These are phyloP conservation scores for Columba janthina DNA, from an alignment of 2,113 vertebrate species.

Conservation along the genomic window DNA sequence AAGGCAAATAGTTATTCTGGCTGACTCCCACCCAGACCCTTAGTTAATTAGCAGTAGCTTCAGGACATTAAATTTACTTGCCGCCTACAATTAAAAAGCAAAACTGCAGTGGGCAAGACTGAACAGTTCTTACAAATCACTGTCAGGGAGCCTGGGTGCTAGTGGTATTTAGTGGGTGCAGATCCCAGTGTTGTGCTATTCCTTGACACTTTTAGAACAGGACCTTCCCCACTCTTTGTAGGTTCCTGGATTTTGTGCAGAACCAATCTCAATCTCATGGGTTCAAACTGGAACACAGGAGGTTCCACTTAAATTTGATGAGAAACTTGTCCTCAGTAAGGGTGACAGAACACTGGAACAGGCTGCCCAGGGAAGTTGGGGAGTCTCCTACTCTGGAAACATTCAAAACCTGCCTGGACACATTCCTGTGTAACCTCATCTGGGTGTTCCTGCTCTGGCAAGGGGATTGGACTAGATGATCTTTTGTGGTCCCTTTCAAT, in stretches of 20 bases:
- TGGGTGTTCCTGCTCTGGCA: too few relatives aligned
- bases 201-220: background rate
- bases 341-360: too few relatives aligned
- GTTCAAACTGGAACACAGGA: too few relatives aligned
- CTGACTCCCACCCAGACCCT: background rate
- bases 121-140: background rate
- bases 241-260: background rate
- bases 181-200: background rate
- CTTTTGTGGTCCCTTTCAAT: too few relatives aligned
- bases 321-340: too few relatives aligned
- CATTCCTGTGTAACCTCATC: too few relatives aligned
- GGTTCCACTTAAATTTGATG: too few relatives aligned
- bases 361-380: too few relatives aligned
- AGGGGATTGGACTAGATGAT: too few relatives aligned
- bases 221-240: background rate
- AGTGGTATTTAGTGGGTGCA: background rate
- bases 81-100: background rate
- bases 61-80: background rate
- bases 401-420: too few relatives aligned
- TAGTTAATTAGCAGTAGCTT: background rate
- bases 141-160: background rate
- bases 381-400: too few relatives aligned
- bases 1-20: background rate
- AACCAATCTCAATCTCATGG: background rate
- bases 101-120: background rate